Evolutionary conservation across 1,140 invertebrate species (phyloP).

Genomic region (Acromyrmex echinatior): DNA sequence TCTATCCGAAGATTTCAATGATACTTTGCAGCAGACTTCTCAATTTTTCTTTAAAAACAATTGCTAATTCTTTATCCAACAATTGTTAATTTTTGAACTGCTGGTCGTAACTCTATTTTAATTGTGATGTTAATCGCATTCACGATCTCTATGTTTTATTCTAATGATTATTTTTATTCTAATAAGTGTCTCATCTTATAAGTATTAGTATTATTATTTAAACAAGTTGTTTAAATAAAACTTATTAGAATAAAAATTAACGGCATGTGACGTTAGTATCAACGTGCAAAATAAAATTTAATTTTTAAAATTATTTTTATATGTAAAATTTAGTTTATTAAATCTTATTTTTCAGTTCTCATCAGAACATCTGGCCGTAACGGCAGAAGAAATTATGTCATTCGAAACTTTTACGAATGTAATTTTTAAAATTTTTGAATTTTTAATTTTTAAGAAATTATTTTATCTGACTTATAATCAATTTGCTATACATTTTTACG

Average conservation of each 20-base stretch:
- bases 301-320: too few relatives aligned
- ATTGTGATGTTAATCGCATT: neutral
- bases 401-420: too few relatives aligned
- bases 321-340: too few relatives aligned
- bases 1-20: neutral
- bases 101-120: neutral
- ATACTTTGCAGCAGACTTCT: constrained; percentile 1
- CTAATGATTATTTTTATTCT: neutral
- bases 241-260: too few relatives aligned
- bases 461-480: neutral
- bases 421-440: neutral
- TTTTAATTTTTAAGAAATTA: neutral
- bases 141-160: neutral
- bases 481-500: neutral
- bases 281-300: too few relatives aligned
- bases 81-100: constrained; percentile 22
- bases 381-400: too few relatives aligned
- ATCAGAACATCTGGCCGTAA: too few relatives aligned
- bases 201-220: neutral
- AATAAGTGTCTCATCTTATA: neutral
- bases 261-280: too few relatives aligned
- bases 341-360: too few relatives aligned
- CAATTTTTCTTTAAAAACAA: constrained; percentile 14
- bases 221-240: too few relatives aligned
- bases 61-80: neutral